A percentile compares a stretch with the other conserved stretches of the same genome.
These are phyloP conservation scores for Serinus canaria DNA, from an alignment of 2,113 vertebrate species.

Conservation along the genomic window DNA sequence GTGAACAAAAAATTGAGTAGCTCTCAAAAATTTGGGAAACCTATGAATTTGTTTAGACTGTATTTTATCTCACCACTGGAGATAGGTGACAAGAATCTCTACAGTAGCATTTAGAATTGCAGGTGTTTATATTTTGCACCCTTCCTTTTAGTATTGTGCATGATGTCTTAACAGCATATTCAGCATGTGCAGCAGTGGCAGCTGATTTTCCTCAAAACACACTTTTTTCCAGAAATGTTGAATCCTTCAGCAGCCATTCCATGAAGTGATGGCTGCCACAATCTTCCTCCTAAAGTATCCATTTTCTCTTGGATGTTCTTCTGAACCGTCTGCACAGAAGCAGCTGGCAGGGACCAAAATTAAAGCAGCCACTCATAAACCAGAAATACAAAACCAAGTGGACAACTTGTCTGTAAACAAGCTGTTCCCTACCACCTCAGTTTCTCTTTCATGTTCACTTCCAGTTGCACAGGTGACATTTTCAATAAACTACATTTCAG, in stretches of 20 bases:
- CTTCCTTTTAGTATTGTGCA: not conserved
- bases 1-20: not conserved
- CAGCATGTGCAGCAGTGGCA: not conserved
- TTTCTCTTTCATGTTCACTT: not conserved
- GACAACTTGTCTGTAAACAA: not conserved
- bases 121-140: not conserved
- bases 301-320: not conserved
- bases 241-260: not conserved
- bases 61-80: not conserved
- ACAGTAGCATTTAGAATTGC: not conserved
- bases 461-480: not conserved
- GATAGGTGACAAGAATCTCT: not conserved
- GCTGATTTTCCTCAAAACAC: not conserved
- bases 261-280: not conserved
- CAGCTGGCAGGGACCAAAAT: not conserved
- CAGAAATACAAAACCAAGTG: not conserved
- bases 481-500: slow-evolving; percentile 12
- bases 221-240: not conserved
- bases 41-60: not conserved
- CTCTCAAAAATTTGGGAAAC: not conserved
- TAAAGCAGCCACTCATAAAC: not conserved
- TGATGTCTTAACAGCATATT: not conserved
- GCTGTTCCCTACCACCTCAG: not conserved
- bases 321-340: not conserved
- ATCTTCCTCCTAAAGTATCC: not conserved